phyloP scores from a whole-genome alignment of 2,888 invertebrate genomes.

The Corbicula japonica region DNA sequence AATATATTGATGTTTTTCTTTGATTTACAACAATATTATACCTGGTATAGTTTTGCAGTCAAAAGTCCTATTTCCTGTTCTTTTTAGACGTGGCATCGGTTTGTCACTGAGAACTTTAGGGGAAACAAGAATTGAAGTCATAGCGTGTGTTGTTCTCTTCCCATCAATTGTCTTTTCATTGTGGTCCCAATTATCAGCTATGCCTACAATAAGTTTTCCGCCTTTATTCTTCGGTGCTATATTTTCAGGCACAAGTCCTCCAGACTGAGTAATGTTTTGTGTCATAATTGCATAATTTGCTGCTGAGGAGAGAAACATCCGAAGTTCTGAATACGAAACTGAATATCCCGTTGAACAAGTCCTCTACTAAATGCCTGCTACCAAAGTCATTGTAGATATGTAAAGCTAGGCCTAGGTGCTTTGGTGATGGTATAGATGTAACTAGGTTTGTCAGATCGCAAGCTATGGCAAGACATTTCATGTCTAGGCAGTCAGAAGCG shows the following conservation, averaged over 20 bases:
- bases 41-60: background rate
- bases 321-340: conserved; percentile 5
- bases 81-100: background rate
- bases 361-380: no score
- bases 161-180: conserved; percentile 25
- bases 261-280: conserved; percentile 1
- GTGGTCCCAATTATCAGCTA: conserved; percentile 11
- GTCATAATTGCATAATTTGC: background rate
- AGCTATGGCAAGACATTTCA: conserved; percentile 8
- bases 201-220: conserved; percentile 8
- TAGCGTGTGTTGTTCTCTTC: conserved; percentile 27
- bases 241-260: background rate
- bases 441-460: conserved; percentile 9
- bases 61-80: conserved; percentile 10
- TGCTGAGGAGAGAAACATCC: background rate
- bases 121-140: conserved; percentile 10
- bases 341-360: no score
- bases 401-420: conserved; percentile 21
- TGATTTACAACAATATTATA: background rate
- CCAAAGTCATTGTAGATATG: conserved; percentile 13
- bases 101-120: background rate
- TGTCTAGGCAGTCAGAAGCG: background rate
- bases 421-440: conserved; percentile 22
- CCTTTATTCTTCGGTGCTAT: conserved; percentile 1
- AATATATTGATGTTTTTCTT: no score